Percentiles rank a stretch among this genome's conserved stretches.
These are phyloP conservation scores for Syngnathus floridae DNA, from an alignment of 2,113 vertebrate genomes.

Conservation along the genomic window DNA sequence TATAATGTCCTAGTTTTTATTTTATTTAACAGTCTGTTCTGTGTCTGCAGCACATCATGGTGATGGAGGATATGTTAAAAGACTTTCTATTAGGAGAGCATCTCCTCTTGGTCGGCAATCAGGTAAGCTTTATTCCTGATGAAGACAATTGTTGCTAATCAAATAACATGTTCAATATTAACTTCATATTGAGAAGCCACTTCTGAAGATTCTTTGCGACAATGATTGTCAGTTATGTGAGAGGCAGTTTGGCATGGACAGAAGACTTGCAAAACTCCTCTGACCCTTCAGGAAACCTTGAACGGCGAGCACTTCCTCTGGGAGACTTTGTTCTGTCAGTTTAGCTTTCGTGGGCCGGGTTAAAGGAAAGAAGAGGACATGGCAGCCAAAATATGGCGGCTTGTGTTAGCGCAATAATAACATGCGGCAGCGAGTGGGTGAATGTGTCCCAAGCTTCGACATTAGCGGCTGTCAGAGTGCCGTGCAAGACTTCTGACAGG, in stretches of 20 bases:
- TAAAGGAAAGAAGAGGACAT: conserved; percentile 17
- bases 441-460: conserved; percentile 18
- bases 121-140: conserved; percentile 72
- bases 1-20: background rate
- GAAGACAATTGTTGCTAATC: background rate
- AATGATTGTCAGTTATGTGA: background rate
- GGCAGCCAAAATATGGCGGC: conserved; percentile 7
- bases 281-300: background rate
- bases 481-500: conserved; percentile 24
- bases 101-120: conserved; percentile 92
- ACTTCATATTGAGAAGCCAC: background rate
- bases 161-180: background rate
- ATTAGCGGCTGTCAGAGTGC: conserved; percentile 22
- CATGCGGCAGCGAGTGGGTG: conserved; percentile 1
- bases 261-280: background rate
- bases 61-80: conserved; percentile 98
- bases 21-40: background rate
- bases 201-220: background rate
- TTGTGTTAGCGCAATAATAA: conserved; percentile 9
- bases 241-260: background rate
- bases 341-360: conserved; percentile 4
- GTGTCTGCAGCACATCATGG: conserved; percentile 81
- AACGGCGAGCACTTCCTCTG: conserved; percentile 11
- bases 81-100: conserved; percentile 94
- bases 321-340: conserved; percentile 6